Conservation (phyloP, 2,113 vertebrate species). For the Barnardius zonarius region DNA sequence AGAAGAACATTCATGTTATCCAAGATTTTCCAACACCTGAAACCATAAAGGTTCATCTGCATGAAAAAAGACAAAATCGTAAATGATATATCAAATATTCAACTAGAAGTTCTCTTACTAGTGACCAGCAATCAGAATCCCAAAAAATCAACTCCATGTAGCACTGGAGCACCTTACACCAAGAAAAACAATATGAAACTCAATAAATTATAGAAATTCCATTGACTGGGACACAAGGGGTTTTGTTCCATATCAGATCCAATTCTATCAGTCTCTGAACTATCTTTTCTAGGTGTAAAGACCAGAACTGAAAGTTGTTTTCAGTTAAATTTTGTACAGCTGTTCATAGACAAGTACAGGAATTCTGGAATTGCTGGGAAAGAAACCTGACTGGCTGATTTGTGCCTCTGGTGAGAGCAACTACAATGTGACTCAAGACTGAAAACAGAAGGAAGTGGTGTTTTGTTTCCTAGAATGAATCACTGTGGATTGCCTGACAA, state of each 20-base stretch:
- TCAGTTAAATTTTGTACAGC: slow-evolving; percentile 46
- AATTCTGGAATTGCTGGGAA: background rate
- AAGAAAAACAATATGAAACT: background rate
- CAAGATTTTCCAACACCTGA: background rate
- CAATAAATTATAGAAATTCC: background rate
- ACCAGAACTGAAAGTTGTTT: background rate
- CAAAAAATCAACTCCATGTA: background rate
- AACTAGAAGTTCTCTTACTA: background rate
- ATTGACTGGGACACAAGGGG: background rate
- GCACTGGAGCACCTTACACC: background rate
- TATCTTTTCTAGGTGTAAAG: background rate
- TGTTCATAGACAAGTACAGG: slow-evolving; percentile 11
- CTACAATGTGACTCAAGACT: background rate
- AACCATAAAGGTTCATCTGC: background rate
- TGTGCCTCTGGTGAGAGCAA: background rate
- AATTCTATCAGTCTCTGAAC: background rate
- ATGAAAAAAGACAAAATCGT: background rate
- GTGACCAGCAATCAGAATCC: background rate
- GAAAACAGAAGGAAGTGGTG: slow-evolving; percentile 51
- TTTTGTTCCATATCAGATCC: background rate
- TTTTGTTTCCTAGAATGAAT: slow-evolving; percentile 57
- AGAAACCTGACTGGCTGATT: background rate
- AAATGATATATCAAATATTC: background rate
- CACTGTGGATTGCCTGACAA: slow-evolving; percentile 39
- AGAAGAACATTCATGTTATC: background rate